These are phyloP conservation scores for Xylota sylvarum DNA, from an alignment of 2,888 invertebrate species.

Conservation along the genomic window DNA sequence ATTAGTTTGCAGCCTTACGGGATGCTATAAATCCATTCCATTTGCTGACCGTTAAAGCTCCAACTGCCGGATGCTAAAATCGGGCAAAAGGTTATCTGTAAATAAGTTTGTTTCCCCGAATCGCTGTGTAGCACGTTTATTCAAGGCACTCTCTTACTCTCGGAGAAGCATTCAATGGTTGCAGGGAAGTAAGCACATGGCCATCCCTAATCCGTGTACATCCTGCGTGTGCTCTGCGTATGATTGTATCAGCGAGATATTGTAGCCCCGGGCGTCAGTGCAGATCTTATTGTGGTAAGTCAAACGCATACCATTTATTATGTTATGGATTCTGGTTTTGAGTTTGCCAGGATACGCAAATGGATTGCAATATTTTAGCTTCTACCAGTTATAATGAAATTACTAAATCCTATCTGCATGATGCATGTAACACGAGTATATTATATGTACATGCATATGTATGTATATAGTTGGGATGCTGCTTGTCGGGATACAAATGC, in stretches of 20 bases:
- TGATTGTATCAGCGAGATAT: conserved; percentile 76
- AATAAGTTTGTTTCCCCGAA: conserved; percentile 70
- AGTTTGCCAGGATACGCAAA: conserved; percentile 76
- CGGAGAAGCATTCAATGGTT: conserved; percentile 31
- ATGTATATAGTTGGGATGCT: not conserved
- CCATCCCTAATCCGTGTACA: conserved; percentile 73
- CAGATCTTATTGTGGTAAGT: conserved; percentile 76
- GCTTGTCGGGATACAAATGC: not conserved
- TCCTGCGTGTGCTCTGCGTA: conserved; percentile 76
- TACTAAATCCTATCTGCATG: conserved; percentile 63
- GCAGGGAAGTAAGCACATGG: conserved; percentile 58
- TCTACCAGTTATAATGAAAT: conserved; percentile 63
- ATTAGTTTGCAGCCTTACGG: conserved; percentile 63
- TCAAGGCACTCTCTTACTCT: not conserved
- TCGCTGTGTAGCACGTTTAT: conserved; percentile 27
- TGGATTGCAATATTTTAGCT: conserved; percentile 73
- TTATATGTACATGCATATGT: not conserved
- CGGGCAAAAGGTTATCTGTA: conserved; percentile 75
- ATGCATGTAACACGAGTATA: not conserved
- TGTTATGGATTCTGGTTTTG: conserved; percentile 73
- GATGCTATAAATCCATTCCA: conserved; percentile 73
- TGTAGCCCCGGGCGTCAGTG: conserved; percentile 64
- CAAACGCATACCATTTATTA: conserved; percentile 76
- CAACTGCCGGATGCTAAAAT: conserved; percentile 76
- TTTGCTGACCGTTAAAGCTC: conserved; percentile 73